Evolutionary conservation across 2,113 vertebrate genomes (phyloP).

Genomic region (Leucosticte australis): DNA sequence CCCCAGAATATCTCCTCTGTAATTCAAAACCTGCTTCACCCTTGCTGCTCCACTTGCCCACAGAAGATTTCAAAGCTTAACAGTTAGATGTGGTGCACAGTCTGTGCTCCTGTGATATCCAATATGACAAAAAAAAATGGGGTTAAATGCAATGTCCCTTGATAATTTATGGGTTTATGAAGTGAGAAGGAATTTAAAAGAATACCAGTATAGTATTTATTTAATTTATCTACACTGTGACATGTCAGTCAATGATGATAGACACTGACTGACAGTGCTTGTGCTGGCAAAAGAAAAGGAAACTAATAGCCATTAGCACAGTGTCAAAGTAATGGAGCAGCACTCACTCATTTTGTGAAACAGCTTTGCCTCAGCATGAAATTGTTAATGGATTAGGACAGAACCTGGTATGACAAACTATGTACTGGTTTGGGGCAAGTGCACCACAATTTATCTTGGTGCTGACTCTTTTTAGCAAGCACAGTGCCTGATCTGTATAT

Average conservation of each 20-base stretch:
- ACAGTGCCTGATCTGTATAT: rapidly evolving
- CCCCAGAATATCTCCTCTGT: background rate
- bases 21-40: background rate
- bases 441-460: background rate
- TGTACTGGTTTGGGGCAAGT: background rate
- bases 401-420: background rate
- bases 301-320: background rate
- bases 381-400: background rate
- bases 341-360: background rate
- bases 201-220: background rate
- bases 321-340: background rate
- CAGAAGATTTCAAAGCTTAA: background rate
- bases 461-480: background rate
- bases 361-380: background rate
- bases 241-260: background rate
- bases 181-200: background rate
- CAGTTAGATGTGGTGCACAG: background rate
- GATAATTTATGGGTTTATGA: background rate
- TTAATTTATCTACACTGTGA: background rate
- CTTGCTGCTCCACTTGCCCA: background rate
- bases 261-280: background rate
- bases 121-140: background rate
- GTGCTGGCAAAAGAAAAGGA: background rate
- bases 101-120: background rate
- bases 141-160: background rate